A percentile compares a stretch with the other conserved stretches of the same genome.
Conservation (phyloP, 2,888 invertebrate genomes). For the Graphium colonna region DNA sequence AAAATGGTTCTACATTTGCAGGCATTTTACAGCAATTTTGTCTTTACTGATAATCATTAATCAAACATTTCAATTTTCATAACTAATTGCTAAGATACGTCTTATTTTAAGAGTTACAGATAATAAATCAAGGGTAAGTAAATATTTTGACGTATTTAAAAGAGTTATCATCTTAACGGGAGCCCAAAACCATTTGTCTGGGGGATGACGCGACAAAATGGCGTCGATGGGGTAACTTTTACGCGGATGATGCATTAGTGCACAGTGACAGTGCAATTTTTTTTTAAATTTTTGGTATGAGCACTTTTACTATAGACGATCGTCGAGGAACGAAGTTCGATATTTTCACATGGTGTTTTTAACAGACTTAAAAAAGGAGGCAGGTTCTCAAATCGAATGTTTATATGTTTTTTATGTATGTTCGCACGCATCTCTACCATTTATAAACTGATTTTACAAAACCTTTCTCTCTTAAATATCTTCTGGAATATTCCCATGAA, state of each 20-base stretch:
- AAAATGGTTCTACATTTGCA: too few relatives aligned
- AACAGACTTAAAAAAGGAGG: not conserved
- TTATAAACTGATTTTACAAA: too few relatives aligned
- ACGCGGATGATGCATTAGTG: conserved; percentile 27
- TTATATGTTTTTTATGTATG: too few relatives aligned
- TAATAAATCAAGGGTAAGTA: conserved; percentile 13
- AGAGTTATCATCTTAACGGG: conserved; percentile 21
- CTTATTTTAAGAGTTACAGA: conserved; percentile 4
- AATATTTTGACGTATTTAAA: conserved; percentile 37
- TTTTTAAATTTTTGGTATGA: too few relatives aligned
- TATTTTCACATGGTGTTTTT: too few relatives aligned
- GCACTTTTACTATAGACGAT: not conserved
- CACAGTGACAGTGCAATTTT: conserved; percentile 24
- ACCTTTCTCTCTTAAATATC: too few relatives aligned
- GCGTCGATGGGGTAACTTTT: conserved; percentile 12
- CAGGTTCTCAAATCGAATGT: too few relatives aligned
- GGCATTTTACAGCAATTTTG: too few relatives aligned
- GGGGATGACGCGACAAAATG: conserved; percentile 35
- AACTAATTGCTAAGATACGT: conserved; percentile 5
- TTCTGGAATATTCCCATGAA: too few relatives aligned
- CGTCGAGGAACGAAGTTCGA: conserved; percentile 13
- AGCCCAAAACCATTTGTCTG: conserved; percentile 32
- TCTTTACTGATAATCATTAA: too few relatives aligned
- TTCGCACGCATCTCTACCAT: too few relatives aligned
- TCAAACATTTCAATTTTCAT: too few relatives aligned